Evolutionary conservation across 2,797 vertebrate species (phyloP), one percentile per base, ranked within the genome.

Genomic region (Tenualosa ilisha): DNA sequence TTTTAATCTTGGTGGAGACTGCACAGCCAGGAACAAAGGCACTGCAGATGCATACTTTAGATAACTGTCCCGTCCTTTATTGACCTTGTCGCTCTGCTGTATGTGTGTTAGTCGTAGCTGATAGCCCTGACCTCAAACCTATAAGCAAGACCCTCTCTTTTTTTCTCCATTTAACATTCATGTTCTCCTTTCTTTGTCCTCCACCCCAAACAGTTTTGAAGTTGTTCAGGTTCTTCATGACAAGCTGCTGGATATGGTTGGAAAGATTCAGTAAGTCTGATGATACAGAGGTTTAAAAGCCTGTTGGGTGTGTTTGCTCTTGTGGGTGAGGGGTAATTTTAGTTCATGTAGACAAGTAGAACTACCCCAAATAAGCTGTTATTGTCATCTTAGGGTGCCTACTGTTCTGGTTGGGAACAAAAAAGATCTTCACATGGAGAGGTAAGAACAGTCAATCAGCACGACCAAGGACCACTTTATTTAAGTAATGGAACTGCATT

Each of bases 361-460:
- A 22, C 37, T 79, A 3, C 40, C 22, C 40, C 22, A 37, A 79
- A 72, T 49, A 13, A 51, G 49, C 56, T 83, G 53, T 61, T 53
- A 49, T 68, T 89, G 49, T 88, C 50, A 91, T 91, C 43, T 20
- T 88, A 98, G 97, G 88, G 93, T 97, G 88, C 97, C 97, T 0
- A 96, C 96, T 89, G 96, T 97, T 91, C 95, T 97, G 88, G 96
- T 97, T 89, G 97, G 96, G 84, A 97, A 97, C 93, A 97, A 98
- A 95, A 97, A 95, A 40, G 97, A 97, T 88, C 96, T 97, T 86
- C 95, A 96, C 91, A 94, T 96, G 93, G 93, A 96, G 94, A 96
- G 96, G 96, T 97, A 93, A 89, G 81, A 79, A 79, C 37, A 43
- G 40, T 79, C 37, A 43, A 79, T 37, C 13, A 68, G 11, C 31